Percentiles rank a stretch among this genome's conserved stretches.
Evolutionary conservation across 2,113 vertebrate genomes (phyloP).

Genomic region (Ranitomeya imitator): DNA sequence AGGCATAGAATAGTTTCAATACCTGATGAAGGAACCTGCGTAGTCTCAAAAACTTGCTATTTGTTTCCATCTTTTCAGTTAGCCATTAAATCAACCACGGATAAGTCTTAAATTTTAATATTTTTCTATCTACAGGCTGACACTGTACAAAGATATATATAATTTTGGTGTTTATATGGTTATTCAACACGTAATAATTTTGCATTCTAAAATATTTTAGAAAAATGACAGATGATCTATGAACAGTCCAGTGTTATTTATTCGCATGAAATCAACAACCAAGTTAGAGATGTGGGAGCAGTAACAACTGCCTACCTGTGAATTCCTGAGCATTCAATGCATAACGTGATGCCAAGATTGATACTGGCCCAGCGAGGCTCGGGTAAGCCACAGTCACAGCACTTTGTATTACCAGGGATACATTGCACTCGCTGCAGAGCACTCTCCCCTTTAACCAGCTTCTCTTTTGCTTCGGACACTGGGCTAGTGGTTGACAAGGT

Average conservation of each 20-base stretch:
- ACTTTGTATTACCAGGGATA: constrained; percentile 85
- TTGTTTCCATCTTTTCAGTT: no score
- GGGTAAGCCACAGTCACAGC: constrained; percentile 90
- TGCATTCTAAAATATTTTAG: no score
- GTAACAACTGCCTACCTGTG: constrained; percentile 80
- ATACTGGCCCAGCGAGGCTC: constrained; percentile 98
- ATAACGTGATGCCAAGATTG: constrained; percentile 94
- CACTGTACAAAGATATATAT: no score
- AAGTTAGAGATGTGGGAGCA: neutral
- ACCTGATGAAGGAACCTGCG: no score
- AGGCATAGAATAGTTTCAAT: no score
- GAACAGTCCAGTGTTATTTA: neutral
- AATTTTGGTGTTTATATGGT: no score
- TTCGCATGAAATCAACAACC: neutral
- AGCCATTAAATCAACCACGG: no score
- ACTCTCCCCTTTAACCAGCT: constrained; percentile 87
- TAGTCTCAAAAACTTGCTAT: no score
- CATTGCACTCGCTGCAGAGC: constrained; percentile 87
- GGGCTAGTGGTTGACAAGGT: constrained; percentile 88
- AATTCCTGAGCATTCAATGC: constrained; percentile 96
- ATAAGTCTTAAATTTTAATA: no score
- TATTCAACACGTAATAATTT: no score
- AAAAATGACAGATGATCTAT: neutral
- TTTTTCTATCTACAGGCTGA: no score
- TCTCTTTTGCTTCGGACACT: constrained; percentile 89